phyloP scores from a whole-genome alignment of 2,113 vertebrate species.

The Dendropsophus ebraccatus region DNA sequence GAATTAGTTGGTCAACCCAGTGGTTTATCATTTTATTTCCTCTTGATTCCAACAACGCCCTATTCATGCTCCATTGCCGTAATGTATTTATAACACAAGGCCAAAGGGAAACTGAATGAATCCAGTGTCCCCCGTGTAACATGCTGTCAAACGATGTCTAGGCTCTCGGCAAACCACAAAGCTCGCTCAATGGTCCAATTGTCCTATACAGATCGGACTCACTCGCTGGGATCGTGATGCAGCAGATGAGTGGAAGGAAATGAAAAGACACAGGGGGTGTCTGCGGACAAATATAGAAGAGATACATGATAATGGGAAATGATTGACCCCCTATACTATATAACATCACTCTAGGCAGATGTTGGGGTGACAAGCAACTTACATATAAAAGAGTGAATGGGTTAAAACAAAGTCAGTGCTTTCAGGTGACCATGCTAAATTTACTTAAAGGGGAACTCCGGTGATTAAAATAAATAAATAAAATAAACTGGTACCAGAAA shows the following conservation, averaged over 20 bases:
- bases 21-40: constrained; percentile 16
- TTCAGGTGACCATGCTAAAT: too few relatives aligned
- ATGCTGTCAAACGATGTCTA: constrained; percentile 41
- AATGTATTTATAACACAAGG: constrained; percentile 33
- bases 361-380: too few relatives aligned
- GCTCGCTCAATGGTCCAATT: constrained; percentile 11
- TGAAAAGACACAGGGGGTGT: too few relatives aligned
- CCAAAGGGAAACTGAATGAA: constrained; percentile 41
- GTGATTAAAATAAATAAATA: too few relatives aligned
- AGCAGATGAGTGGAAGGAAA: not conserved
- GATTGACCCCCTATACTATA: not conserved
- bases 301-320: constrained; percentile 4
- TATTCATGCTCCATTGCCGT: constrained; percentile 5
- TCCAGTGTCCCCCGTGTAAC: constrained; percentile 14
- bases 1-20: constrained; percentile 6
- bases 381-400: too few relatives aligned
- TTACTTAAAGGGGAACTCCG: too few relatives aligned
- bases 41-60: not conserved
- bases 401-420: too few relatives aligned
- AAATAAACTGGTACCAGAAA: too few relatives aligned
- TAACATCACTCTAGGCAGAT: too few relatives aligned
- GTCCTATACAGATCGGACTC: not conserved
- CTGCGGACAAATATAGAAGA: too few relatives aligned
- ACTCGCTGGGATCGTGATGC: not conserved
- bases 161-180: constrained; percentile 32